A percentile compares a stretch with the other conserved stretches of the same genome.
Conservation (phyloP, 1,140 invertebrate genomes). For the Zophobas morio region DNA sequence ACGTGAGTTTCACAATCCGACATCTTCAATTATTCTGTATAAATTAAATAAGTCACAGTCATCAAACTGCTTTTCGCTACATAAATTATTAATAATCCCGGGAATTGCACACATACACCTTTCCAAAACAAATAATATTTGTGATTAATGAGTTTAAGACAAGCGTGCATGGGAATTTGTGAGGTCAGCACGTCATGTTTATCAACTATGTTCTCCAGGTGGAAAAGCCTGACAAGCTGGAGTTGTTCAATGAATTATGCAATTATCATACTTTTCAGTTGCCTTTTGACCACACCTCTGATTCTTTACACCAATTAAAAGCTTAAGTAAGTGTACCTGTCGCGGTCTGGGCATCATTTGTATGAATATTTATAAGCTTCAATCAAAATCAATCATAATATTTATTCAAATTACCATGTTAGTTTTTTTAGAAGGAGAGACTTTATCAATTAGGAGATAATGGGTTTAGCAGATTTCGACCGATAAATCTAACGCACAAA, state of each 20-base stretch:
- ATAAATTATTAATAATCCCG: slow-evolving; percentile 36
- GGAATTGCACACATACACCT: slow-evolving; percentile 35
- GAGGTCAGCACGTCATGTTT: slow-evolving; percentile 5
- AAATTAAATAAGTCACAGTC: slow-evolving; percentile 30
- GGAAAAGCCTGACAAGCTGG: neutral
- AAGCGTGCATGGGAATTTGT: neutral
- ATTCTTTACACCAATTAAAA: neutral
- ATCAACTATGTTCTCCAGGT: neutral
- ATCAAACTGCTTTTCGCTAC: slow-evolving; percentile 29
- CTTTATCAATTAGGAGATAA: slow-evolving; percentile 2
- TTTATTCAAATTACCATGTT: slow-evolving; percentile 8
- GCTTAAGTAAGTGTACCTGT: neutral
- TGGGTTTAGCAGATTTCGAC: neutral
- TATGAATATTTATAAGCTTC: slow-evolving; percentile 7
- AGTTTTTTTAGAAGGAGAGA: neutral
- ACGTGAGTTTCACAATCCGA: slow-evolving; percentile 12
- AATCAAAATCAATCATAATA: slow-evolving; percentile 12
- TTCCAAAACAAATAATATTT: slow-evolving; percentile 32
- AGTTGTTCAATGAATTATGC: slow-evolving; percentile 3
- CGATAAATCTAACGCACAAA: neutral
- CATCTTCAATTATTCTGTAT: slow-evolving; percentile 32
- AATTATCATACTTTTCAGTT: neutral
- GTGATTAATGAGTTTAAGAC: slow-evolving; percentile 13
- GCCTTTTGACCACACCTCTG: neutral
- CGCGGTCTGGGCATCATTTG: neutral